Evolutionary conservation across 2,888 invertebrate species (phyloP).

Genomic region (Apotomis turbidana): DNA sequence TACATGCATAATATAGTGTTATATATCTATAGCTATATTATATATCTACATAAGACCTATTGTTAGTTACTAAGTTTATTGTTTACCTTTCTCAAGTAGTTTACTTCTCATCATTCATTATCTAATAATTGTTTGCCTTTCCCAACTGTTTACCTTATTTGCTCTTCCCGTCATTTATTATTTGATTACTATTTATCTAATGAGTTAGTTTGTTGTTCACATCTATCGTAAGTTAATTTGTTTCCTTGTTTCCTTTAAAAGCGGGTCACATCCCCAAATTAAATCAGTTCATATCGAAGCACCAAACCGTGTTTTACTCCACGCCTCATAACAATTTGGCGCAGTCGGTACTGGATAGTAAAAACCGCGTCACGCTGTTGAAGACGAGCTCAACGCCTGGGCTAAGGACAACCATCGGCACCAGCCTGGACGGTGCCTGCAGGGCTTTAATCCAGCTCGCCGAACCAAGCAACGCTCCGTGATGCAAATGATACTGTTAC

Average conservation of each 20-base stretch:
- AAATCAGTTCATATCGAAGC: not conserved
- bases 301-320: slow-evolving; percentile 6
- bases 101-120: too few species aligned
- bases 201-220: too few species aligned
- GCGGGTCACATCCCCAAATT: too few species aligned
- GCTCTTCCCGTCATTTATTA: too few species aligned
- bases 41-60: too few species aligned
- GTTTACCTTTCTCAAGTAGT: not conserved
- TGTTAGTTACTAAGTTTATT: not conserved
- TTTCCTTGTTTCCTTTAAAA: too few species aligned
- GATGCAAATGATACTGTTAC: slow-evolving; percentile 14
- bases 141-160: too few species aligned
- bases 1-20: too few species aligned
- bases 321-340: not conserved
- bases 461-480: slow-evolving; percentile 15
- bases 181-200: too few species aligned
- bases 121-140: too few species aligned
- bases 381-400: slow-evolving; percentile 9
- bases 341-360: slow-evolving; percentile 10
- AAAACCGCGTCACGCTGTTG: not conserved
- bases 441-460: slow-evolving; percentile 17
- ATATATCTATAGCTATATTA: too few species aligned
- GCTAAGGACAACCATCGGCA: slow-evolving; percentile 5
- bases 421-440: slow-evolving; percentile 12
- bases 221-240: too few species aligned